Percentiles rank a stretch among this genome's conserved stretches.
Conservation (phyloP, 1,140 invertebrate species). For the Drosophila lowei region DNA sequence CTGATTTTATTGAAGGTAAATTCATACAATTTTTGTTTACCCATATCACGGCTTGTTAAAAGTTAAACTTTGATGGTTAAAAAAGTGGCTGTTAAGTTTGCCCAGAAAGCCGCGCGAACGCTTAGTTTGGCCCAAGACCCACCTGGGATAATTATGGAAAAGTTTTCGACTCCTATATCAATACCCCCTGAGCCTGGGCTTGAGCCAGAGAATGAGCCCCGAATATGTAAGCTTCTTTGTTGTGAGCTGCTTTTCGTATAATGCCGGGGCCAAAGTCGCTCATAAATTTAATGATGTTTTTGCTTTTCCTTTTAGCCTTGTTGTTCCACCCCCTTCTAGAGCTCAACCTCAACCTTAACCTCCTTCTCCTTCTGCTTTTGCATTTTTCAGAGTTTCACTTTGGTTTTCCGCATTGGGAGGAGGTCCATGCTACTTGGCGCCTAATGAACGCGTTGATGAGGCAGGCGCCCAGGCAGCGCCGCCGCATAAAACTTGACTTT, state of each 20-base stretch:
- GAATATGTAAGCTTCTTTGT: slow-evolving; percentile 20
- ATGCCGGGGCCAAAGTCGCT: slow-evolving; percentile 51
- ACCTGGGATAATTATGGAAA: slow-evolving; percentile 44
- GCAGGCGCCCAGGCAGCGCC: slow-evolving; percentile 29
- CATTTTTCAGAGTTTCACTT: slow-evolving; percentile 39
- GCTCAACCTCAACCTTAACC: slow-evolving; percentile 4
- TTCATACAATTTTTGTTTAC: too few relatives aligned
- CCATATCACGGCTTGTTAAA: not conserved
- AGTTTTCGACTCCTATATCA: slow-evolving; percentile 36
- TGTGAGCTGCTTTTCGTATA: slow-evolving; percentile 55
- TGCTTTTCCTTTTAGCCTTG: slow-evolving; percentile 22
- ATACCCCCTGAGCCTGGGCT: not conserved
- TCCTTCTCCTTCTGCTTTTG: slow-evolving; percentile 4
- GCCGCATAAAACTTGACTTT: slow-evolving; percentile 35
- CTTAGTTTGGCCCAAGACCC: slow-evolving; percentile 35
- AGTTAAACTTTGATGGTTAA: too few relatives aligned
- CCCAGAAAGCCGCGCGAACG: slow-evolving; percentile 13
- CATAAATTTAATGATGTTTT: slow-evolving; percentile 80
- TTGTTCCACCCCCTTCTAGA: not conserved
- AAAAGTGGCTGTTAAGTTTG: slow-evolving; percentile 4
- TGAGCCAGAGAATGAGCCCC: not conserved
- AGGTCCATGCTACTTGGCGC: slow-evolving; percentile 49
- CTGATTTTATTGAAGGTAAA: too few relatives aligned
- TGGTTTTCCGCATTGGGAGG: slow-evolving; percentile 1
- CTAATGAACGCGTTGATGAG: slow-evolving; percentile 79